phyloP scores from a whole-genome alignment of 2,113 vertebrate species.

The Spheniscus mendiculus region DNA sequence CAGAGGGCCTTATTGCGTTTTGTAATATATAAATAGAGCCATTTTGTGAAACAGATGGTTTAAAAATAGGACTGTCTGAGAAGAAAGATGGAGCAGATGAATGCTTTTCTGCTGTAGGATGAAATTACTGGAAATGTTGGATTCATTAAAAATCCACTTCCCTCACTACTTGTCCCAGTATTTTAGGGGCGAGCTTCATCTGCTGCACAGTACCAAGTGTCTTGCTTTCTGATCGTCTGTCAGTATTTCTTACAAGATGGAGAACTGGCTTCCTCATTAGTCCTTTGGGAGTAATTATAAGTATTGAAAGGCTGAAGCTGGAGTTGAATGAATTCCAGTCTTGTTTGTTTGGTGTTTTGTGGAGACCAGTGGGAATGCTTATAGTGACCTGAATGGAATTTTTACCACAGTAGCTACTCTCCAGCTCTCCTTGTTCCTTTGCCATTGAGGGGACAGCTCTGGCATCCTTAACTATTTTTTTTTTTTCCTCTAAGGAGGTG shows the following conservation, averaged over 20 bases:
- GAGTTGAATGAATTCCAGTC: background rate
- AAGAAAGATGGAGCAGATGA: background rate
- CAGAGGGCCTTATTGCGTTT: background rate
- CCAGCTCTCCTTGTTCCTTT: background rate
- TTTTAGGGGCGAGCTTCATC: background rate
- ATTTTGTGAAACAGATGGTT: background rate
- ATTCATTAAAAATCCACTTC: background rate
- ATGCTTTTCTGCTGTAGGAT: background rate
- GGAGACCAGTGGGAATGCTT: background rate
- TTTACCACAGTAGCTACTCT: background rate
- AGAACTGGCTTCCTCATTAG: background rate
- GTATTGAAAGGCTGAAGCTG: background rate
- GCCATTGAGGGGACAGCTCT: background rate
- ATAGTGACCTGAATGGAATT: background rate
- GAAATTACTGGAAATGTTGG: background rate
- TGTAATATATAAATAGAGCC: background rate
- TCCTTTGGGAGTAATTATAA: background rate
- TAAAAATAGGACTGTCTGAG: background rate
- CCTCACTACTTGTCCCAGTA: background rate
- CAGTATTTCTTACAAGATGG: background rate
- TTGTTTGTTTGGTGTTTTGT: background rate
- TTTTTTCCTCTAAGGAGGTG: background rate
- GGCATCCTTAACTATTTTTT: background rate
- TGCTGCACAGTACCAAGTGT: background rate
- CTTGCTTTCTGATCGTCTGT: background rate